phyloP scores from a whole-genome alignment of 2,797 vertebrate genomes.

The Micrastur ruficollis region DNA sequence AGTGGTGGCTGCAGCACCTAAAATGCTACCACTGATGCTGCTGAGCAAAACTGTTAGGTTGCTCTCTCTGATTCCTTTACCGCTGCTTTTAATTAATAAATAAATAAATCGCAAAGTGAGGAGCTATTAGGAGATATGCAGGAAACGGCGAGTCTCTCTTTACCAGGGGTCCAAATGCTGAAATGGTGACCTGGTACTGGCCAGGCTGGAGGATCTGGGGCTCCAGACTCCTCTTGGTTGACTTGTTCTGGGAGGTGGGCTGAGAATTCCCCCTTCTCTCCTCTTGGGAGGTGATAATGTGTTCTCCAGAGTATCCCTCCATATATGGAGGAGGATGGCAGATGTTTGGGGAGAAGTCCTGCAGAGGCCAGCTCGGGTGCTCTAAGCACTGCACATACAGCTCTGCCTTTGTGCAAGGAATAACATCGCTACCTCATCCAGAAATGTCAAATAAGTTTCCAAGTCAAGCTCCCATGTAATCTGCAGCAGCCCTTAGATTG shows the following conservation, averaged over 20 bases:
- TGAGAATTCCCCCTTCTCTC: neutral
- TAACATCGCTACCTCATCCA: neutral
- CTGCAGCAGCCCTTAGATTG: neutral
- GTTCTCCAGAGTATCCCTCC: neutral
- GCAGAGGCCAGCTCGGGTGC: neutral
- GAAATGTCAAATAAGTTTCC: neutral
- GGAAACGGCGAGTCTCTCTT: neutral
- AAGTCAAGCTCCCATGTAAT: neutral
- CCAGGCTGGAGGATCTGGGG: neutral
- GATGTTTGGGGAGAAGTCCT: neutral
- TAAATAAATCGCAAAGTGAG: neutral
- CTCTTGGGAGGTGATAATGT: fast-evolving
- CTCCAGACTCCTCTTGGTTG: neutral
- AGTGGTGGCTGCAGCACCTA: neutral
- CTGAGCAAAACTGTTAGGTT: neutral
- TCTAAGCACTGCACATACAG: no score
- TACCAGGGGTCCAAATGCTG: neutral
- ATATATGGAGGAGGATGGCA: neutral
- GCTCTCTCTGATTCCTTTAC: neutral
- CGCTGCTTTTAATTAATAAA: neutral
- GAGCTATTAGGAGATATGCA: neutral
- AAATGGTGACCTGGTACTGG: neutral
- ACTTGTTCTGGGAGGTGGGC: neutral
- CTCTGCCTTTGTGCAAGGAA: neutral
- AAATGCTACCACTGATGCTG: neutral